A percentile compares a stretch with the other conserved stretches of the same genome.
phyloP scores from a whole-genome alignment of 2,113 vertebrate genomes.

The Ageneiosus marmoratus region DNA sequence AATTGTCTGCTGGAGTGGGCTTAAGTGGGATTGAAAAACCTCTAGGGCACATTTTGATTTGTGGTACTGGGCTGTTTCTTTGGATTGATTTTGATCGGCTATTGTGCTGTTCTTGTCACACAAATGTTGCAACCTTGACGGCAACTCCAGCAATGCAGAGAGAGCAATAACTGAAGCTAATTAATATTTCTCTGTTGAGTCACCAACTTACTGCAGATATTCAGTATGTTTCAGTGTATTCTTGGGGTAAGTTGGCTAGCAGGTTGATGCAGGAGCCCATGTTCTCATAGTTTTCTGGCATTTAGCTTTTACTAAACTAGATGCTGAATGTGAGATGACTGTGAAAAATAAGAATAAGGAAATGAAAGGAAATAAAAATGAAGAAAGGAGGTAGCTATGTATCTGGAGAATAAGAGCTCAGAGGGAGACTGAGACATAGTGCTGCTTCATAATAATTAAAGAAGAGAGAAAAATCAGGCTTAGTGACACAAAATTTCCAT shows the following conservation, averaged over 20 bases:
- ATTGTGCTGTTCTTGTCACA: slow-evolving; percentile 2
- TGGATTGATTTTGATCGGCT: slow-evolving; percentile 1
- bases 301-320: not conserved
- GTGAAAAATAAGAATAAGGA: not conserved
- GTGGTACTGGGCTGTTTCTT: slow-evolving; percentile 12
- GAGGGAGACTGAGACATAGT: not conserved
- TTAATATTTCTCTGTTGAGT: slow-evolving; percentile 8
- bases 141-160: not conserved
- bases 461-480: not conserved
- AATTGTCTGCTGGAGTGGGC: not conserved
- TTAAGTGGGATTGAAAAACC: not conserved
- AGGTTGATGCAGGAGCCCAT: not conserved
- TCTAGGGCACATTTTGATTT: slow-evolving; percentile 13
- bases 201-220: not conserved
- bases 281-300: not conserved
- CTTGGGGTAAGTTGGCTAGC: not conserved
- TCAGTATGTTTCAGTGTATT: not conserved
- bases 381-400: not conserved
- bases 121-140: slow-evolving; percentile 13
- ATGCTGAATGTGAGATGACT: not conserved
- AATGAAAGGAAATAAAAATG: not conserved
- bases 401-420: not conserved
- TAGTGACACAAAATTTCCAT: not conserved
- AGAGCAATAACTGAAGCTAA: slow-evolving; percentile 4
- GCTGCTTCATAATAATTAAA: not conserved